Conservation (phyloP, 2,888 invertebrate genomes). For the Diplolepis rosae region DNA sequence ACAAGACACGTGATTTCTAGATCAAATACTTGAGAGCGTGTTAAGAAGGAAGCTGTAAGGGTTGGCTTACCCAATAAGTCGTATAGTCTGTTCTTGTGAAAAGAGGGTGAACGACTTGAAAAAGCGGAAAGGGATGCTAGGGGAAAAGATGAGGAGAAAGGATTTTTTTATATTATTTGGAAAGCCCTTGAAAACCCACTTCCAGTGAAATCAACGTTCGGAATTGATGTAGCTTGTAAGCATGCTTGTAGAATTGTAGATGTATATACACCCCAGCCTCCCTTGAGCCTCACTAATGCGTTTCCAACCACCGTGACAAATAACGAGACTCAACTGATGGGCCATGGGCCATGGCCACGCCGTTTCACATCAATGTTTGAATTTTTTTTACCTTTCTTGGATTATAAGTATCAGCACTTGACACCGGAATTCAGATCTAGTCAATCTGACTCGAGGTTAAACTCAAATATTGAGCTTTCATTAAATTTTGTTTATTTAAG, state of each 20-base stretch:
- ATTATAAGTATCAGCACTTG: no score
- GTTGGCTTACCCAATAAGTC: slow-evolving; percentile 40
- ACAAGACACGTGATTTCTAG: slow-evolving; percentile 60
- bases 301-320: not conserved
- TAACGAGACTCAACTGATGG: not conserved
- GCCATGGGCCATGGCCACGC: not conserved
- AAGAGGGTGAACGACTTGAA: not conserved
- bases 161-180: slow-evolving; percentile 56
- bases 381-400: no score
- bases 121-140: not conserved
- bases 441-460: no score
- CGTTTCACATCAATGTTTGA: no score
- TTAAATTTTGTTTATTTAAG: no score
- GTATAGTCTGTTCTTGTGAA: slow-evolving; percentile 37
- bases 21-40: slow-evolving; percentile 64
- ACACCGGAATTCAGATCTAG: no score
- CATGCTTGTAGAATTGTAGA: slow-evolving; percentile 4
- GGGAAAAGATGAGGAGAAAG: slow-evolving; percentile 17
- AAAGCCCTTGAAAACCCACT: slow-evolving; percentile 55
- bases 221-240: slow-evolving; percentile 47
- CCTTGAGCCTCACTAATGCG: slow-evolving; percentile 8
- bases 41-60: slow-evolving; percentile 58
- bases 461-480: no score
- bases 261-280: not conserved
- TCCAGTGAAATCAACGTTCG: slow-evolving; percentile 57